These are phyloP conservation scores for Drosophila mulleri DNA, from an alignment of 2,888 invertebrate species.

Conservation along the genomic window DNA sequence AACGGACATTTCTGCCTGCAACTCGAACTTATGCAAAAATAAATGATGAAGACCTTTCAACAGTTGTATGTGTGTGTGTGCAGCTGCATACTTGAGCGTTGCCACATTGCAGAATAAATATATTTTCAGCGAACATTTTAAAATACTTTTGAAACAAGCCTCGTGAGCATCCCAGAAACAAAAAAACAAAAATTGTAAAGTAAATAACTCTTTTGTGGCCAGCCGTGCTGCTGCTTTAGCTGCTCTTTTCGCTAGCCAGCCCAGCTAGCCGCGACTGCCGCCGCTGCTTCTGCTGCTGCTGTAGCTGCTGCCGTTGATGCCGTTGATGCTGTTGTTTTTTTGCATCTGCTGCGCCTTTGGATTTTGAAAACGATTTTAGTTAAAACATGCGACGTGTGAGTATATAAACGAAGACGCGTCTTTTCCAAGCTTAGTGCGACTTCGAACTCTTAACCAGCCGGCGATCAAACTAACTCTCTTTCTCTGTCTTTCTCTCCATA, in stretches of 20 bases:
- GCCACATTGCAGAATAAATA: conserved; percentile 31
- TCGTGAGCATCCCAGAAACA: conserved; percentile 32
- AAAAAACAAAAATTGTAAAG: conserved; percentile 45
- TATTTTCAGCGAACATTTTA: conserved; percentile 10
- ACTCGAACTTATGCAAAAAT: not conserved
- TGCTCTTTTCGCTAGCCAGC: conserved; percentile 42
- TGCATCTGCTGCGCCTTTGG: conserved; percentile 68
- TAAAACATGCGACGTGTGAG: conserved; percentile 77
- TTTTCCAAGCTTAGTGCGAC: conserved; percentile 81
- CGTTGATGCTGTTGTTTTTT: conserved; percentile 35
- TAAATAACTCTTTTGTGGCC: conserved; percentile 69
- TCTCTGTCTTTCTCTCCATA: conserved; percentile 5
- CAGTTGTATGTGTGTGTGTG: not conserved
- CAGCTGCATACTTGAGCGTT: conserved; percentile 10
- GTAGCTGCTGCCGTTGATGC: conserved; percentile 17
- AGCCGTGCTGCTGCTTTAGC: conserved; percentile 53
- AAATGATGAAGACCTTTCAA: conserved; percentile 3
- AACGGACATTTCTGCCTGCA: conserved; percentile 16
- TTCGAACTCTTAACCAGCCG: conserved; percentile 78
- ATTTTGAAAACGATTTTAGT: conserved; percentile 73
- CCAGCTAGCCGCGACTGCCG: conserved; percentile 22
- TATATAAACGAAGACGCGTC: conserved; percentile 83
- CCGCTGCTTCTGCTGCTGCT: conserved; percentile 42
- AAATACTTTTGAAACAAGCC: conserved; percentile 44
- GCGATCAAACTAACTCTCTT: conserved; percentile 39